These are phyloP conservation scores for Phalanger gymnotis DNA, from an alignment of 2,797 vertebrate species.

Conservation along the genomic window DNA sequence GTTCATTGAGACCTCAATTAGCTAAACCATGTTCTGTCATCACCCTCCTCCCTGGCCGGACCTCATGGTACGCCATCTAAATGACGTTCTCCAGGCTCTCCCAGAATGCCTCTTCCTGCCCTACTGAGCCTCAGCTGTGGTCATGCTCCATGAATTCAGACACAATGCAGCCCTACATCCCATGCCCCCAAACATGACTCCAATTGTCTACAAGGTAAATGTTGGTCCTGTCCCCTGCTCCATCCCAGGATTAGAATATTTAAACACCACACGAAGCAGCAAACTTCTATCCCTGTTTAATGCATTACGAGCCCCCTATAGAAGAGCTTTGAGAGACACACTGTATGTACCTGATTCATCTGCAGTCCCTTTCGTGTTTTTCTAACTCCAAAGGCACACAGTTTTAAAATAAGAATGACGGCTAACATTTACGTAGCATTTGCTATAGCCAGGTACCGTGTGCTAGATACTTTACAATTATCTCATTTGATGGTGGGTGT, in stretches of 20 bases:
- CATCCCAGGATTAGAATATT: background rate
- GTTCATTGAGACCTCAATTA: background rate
- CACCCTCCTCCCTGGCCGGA: background rate
- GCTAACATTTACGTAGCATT: background rate
- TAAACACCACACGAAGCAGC: background rate
- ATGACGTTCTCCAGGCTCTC: background rate
- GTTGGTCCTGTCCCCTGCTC: background rate
- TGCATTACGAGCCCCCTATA: background rate
- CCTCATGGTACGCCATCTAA: background rate
- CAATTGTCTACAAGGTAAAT: background rate
- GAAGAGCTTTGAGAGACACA: background rate
- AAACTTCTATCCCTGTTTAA: background rate
- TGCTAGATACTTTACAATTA: background rate
- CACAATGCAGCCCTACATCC: background rate
- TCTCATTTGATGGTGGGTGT: background rate
- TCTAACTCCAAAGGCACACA: background rate
- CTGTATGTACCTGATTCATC: background rate
- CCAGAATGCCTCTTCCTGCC: background rate
- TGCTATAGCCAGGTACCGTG: background rate
- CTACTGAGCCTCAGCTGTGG: background rate
- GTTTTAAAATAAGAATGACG: background rate
- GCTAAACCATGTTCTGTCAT: background rate
- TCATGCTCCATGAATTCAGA: background rate
- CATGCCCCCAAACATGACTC: background rate
- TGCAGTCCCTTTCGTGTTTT: background rate